Conservation (phyloP, 1,140 invertebrate species). For the Apis florea region DNA sequence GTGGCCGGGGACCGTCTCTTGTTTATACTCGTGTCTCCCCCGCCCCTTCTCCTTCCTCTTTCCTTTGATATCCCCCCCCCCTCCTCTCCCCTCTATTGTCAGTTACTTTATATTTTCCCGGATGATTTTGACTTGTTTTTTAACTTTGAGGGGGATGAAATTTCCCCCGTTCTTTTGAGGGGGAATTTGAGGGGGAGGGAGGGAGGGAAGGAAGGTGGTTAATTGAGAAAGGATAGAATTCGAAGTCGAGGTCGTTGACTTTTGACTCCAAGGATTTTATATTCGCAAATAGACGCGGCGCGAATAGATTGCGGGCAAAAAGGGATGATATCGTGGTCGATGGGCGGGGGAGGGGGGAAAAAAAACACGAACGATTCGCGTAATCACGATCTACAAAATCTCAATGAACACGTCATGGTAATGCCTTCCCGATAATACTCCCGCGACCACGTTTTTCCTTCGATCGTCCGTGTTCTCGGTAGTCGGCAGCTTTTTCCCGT, state of each 20-base stretch:
- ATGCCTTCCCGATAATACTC: conserved; percentile 12
- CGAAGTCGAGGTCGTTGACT: too few species aligned
- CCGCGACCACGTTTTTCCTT: conserved; percentile 3
- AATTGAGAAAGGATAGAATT: too few species aligned
- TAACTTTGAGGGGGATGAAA: too few species aligned
- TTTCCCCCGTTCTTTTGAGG: too few species aligned
- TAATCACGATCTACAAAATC: background rate
- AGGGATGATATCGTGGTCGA: too few species aligned
- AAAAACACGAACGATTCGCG: too few species aligned
- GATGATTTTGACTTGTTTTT: background rate
- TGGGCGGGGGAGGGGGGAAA: too few species aligned
- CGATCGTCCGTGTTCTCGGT: conserved; percentile 24
- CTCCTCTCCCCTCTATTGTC: background rate
- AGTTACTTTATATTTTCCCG: background rate
- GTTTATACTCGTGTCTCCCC: conserved; percentile 60
- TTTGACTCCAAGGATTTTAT: too few species aligned
- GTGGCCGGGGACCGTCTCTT: conserved; percentile 67
- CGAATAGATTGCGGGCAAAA: too few species aligned
- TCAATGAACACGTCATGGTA: conserved; percentile 7
- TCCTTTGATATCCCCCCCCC: conserved; percentile 5
- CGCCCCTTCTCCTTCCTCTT: conserved; percentile 42
- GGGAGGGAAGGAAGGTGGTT: too few species aligned
- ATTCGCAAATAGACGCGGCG: too few species aligned
- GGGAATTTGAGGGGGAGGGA: too few species aligned
- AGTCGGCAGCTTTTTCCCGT: conserved; percentile 44